Evolutionary conservation across 1,140 invertebrate genomes (phyloP).

Genomic region (Solenopsis fugax): DNA sequence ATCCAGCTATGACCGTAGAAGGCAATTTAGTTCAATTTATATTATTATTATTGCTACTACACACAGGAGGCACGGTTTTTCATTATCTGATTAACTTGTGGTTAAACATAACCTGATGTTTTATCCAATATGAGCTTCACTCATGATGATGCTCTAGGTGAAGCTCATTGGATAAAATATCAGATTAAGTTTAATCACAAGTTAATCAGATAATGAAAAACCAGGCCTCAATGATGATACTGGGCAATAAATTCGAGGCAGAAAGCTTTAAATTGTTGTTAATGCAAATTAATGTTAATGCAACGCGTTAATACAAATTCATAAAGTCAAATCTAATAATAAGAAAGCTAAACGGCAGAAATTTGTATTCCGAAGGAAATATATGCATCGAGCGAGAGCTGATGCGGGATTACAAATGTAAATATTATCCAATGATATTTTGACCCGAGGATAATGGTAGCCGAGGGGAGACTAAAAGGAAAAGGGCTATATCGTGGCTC

Average conservation of each 20-base stretch:
- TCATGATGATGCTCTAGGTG: too few species aligned
- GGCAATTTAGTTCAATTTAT: too few species aligned
- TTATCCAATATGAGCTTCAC: too few species aligned
- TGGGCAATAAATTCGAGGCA: neutral
- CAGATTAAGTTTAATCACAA: too few species aligned
- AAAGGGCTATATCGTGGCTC: neutral
- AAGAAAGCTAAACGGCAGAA: neutral
- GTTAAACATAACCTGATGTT: too few species aligned
- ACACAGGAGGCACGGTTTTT: too few species aligned
- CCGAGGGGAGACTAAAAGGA: neutral
- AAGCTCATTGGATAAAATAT: too few species aligned
- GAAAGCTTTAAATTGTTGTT: neutral
- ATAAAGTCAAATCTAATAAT: neutral
- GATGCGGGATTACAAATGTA: constrained; percentile 15
- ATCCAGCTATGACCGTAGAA: too few species aligned
- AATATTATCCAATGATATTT: constrained; percentile 43
- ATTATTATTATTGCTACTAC: too few species aligned
- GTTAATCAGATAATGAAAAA: too few species aligned
- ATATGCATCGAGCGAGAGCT: neutral
- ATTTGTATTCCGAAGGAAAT: neutral
- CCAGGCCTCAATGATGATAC: constrained; percentile 5
- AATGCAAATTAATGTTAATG: constrained; percentile 34
- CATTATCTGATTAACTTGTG: too few species aligned
- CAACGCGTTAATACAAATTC: constrained; percentile 15
- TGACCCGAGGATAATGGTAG: constrained; percentile 20